These are phyloP conservation scores for Takifugu bimaculatus DNA, from an alignment of 2,113 vertebrate species.

Conservation along the genomic window DNA sequence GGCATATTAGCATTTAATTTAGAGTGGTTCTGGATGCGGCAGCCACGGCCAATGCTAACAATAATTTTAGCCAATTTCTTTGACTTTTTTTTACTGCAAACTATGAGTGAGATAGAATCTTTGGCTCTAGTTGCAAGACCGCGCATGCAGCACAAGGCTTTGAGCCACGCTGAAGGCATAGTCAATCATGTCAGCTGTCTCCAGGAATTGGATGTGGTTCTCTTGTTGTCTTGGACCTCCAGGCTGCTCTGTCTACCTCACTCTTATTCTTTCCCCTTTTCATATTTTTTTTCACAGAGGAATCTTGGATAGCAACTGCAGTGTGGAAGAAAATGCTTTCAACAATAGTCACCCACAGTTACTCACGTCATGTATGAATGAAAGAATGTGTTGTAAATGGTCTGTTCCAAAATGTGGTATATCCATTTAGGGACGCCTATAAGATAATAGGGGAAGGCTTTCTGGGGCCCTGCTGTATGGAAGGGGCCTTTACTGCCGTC, in stretches of 20 bases:
- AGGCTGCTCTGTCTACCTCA: background rate
- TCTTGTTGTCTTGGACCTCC: conserved; percentile 18
- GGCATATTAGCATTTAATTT: conserved; percentile 20
- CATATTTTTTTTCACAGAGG: conserved; percentile 1
- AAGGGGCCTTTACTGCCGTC: too few relatives aligned
- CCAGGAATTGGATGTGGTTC: conserved; percentile 47
- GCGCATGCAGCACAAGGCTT: conserved; percentile 34
- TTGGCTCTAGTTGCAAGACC: conserved; percentile 21
- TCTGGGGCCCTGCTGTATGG: background rate
- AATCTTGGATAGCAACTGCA: conserved; percentile 50
- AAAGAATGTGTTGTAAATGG: conserved; percentile 6
- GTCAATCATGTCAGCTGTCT: conserved; percentile 63
- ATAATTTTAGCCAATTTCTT: conserved; percentile 27
- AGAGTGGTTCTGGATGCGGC: conserved; percentile 18
- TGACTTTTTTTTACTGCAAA: conserved; percentile 16
- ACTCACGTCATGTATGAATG: conserved; percentile 9
- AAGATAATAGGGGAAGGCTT: background rate
- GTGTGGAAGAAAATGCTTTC: conserved; percentile 23
- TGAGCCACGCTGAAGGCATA: conserved; percentile 29
- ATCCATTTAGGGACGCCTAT: background rate
- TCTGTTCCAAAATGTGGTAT: conserved; percentile 11
- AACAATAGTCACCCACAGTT: conserved; percentile 1
- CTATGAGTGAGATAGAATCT: conserved; percentile 25
- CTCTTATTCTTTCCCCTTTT: conserved; percentile 7
- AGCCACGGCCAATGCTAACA: conserved; percentile 39